Percentiles rank a stretch among this genome's conserved stretches.
These are phyloP conservation scores for Liparis tanakae DNA, from an alignment of 2,797 vertebrate genomes.

Conservation along the genomic window DNA sequence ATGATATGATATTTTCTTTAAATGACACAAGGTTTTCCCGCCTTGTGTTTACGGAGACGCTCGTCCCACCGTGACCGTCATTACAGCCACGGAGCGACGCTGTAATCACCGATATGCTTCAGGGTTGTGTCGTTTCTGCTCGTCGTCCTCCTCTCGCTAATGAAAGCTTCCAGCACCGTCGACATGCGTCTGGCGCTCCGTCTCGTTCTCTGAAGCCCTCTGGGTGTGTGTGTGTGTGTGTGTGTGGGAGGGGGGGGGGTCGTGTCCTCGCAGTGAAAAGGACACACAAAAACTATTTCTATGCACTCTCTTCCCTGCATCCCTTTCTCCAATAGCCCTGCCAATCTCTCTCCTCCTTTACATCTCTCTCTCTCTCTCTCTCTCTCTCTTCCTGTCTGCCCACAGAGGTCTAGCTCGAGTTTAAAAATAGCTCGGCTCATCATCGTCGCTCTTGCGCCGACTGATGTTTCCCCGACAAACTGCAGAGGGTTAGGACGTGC, in stretches of 20 bases:
- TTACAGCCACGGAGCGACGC: background rate
- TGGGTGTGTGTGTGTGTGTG: too few species aligned
- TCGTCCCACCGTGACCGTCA: background rate
- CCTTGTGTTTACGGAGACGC: background rate
- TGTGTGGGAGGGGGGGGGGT: too few species aligned
- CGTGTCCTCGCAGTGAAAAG: conserved; percentile 51
- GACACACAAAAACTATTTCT: conserved; percentile 12
- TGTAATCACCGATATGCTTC: conserved; percentile 14
- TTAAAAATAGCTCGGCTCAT: conserved; percentile 73
- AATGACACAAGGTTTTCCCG: background rate
- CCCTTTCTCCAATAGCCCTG: conserved; percentile 13
- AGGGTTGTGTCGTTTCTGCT: conserved; percentile 9
- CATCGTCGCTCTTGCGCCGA: conserved; percentile 38
- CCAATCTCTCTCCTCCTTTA: conserved; percentile 37
- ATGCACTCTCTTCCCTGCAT: conserved; percentile 19
- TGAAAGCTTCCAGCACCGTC: conserved; percentile 50
- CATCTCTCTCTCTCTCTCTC: conserved; percentile 38
- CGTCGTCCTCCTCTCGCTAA: conserved; percentile 34
- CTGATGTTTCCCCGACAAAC: conserved; percentile 68
- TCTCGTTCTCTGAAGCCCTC: conserved; percentile 61
- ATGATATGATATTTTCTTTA: too few species aligned
- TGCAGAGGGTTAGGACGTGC: conserved; percentile 56
- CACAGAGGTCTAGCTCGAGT: conserved; percentile 58
- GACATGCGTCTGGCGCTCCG: conserved; percentile 44
- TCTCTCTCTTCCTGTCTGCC: conserved; percentile 47